phyloP scores from a whole-genome alignment of 1,140 invertebrate genomes.

The Chrysomallon squamiferum region DNA sequence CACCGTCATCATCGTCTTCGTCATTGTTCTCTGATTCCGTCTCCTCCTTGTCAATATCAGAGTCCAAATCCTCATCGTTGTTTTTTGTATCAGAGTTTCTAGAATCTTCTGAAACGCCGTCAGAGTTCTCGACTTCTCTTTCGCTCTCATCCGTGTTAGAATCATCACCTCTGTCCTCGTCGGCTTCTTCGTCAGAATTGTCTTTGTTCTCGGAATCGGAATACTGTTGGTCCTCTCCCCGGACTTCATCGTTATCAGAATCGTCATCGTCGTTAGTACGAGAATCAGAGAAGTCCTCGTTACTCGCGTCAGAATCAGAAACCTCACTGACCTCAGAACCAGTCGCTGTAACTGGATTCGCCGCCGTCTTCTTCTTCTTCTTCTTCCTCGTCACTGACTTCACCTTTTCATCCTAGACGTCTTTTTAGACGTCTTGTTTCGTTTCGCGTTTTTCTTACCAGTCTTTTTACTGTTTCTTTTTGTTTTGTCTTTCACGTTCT shows the following conservation, averaged over 20 bases:
- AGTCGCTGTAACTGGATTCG: no score
- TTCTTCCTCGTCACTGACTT: neutral
- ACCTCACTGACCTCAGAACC: no score
- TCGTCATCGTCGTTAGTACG: no score
- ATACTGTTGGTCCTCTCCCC: no score
- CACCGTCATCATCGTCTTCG: no score
- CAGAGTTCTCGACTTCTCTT: neutral
- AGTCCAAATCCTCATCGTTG: neutral
- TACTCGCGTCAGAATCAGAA: no score
- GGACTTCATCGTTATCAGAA: no score
- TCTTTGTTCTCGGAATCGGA: no score
- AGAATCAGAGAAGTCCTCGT: no score
- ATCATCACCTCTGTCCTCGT: neutral
- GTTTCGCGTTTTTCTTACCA: neutral
- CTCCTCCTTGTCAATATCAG: neutral
- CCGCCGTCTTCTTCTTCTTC: neutral
- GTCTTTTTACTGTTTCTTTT: neutral
- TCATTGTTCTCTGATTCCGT: no score
- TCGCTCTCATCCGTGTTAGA: neutral
- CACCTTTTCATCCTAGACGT: neutral
- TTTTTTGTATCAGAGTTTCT: neutral
- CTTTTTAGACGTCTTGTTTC: neutral
- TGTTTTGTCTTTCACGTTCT: neutral
- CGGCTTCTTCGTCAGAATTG: neutral
- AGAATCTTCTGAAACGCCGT: neutral